phyloP scores from a whole-genome alignment of 2,888 invertebrate species.

The Cyclophora punctaria region DNA sequence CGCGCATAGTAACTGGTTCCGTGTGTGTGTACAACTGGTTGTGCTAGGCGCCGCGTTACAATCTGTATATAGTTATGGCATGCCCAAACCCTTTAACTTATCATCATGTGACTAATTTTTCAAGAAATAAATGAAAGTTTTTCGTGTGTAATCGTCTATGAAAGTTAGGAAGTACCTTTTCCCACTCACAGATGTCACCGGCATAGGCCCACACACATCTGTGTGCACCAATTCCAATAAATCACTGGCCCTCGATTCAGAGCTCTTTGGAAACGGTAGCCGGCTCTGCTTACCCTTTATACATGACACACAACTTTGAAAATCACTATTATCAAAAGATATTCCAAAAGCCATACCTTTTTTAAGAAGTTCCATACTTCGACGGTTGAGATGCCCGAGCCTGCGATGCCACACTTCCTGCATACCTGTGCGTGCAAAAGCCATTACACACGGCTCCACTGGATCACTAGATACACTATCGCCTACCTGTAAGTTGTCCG shows the following conservation, averaged over 20 bases:
- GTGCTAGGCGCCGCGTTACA: too few relatives aligned
- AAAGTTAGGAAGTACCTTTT: conserved; percentile 1
- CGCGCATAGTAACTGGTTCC: too few relatives aligned
- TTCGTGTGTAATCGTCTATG: conserved; percentile 3
- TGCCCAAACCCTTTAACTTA: too few relatives aligned
- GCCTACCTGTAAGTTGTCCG: too few relatives aligned
- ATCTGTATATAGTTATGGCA: too few relatives aligned
- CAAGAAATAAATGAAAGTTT: conserved; percentile 1
- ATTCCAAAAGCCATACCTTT: conserved; percentile 13
- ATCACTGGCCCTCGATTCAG: conserved; percentile 1
- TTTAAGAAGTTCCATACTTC: conserved; percentile 11
- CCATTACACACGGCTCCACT: neutral
- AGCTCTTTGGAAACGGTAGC: conserved; percentile 11
- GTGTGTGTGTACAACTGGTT: too few relatives aligned
- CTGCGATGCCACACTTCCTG: conserved; percentile 18
- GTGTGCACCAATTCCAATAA: conserved; percentile 9
- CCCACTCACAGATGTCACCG: conserved; percentile 5
- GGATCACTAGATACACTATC: too few relatives aligned
- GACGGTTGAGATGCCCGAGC: conserved; percentile 12
- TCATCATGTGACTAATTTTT: neutral
- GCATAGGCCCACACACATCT: conserved; percentile 14
- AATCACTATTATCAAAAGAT: conserved; percentile 2
- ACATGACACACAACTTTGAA: conserved; percentile 8
- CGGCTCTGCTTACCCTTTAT: conserved; percentile 20
- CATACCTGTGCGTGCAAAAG: neutral